These are phyloP conservation scores for Unio pictorum DNA, from an alignment of 2,888 invertebrate species.

Conservation along the genomic window DNA sequence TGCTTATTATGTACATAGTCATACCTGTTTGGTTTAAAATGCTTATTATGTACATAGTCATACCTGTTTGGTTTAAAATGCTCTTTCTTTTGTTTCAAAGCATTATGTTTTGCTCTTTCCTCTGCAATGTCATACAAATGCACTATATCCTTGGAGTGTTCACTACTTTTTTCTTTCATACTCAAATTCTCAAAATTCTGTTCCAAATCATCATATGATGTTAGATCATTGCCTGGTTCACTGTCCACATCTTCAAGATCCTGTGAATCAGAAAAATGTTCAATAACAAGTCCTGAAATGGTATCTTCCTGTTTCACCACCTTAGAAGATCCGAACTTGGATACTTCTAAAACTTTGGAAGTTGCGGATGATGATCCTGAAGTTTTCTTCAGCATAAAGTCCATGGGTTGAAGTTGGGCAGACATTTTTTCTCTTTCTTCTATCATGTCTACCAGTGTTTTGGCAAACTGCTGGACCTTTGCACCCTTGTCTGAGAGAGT, in stretches of 20 bases:
- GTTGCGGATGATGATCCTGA: no score
- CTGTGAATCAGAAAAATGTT: no score
- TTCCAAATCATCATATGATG: conserved; percentile 1
- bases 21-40: no score
- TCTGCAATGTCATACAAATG: conserved; percentile 34
- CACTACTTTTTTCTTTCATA: neutral
- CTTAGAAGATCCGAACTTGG: no score
- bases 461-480: conserved; percentile 22
- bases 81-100: neutral
- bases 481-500: conserved; percentile 40
- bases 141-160: conserved; percentile 2
- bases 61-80: conserved; percentile 2
- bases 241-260: no score
- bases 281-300: no score
- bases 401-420: neutral
- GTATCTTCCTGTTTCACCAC: no score
- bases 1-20: no score
- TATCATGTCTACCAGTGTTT: conserved; percentile 3
- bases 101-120: conserved; percentile 20
- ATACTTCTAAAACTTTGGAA: no score
- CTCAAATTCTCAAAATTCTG: conserved; percentile 3
- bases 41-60: no score
- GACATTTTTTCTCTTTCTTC: neutral
- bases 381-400: neutral
- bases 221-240: no score